Evolutionary conservation across 92 coral and sea anemone species (phyloP).

Genomic region (Diadumene lineata): DNA sequence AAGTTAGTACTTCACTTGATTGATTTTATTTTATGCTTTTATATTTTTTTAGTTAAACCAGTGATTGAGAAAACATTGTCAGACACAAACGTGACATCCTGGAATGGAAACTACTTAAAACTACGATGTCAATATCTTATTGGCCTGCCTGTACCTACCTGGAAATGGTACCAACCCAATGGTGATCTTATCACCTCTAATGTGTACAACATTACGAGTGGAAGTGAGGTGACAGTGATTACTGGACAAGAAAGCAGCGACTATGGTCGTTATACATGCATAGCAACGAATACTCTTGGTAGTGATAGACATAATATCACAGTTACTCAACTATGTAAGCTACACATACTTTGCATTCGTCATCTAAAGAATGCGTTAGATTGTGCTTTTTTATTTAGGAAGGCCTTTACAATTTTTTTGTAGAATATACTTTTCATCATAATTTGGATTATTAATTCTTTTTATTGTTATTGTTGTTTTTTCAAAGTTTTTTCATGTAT

Average conservation of each 20-base stretch:
- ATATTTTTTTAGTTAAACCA: not conserved
- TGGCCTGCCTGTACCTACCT: not conserved
- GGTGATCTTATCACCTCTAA: not conserved
- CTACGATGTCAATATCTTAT: not conserved
- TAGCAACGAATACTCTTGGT: constrained; percentile 3
- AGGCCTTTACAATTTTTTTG: too few relatives aligned
- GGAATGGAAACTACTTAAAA: not conserved
- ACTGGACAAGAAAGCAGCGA: not conserved
- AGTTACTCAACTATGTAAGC: constrained; percentile 14
- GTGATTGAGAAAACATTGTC: not conserved
- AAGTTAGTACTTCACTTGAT: too few relatives aligned
- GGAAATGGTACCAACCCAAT: not conserved
- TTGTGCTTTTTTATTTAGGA: not conserved
- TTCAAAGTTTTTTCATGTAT: too few relatives aligned
- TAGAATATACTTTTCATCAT: too few relatives aligned
- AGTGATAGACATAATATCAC: constrained; percentile 5
- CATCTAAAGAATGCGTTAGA: too few relatives aligned
- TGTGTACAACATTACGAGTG: not conserved
- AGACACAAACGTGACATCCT: not conserved
- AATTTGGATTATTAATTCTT: too few relatives aligned
- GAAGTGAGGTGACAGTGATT: constrained; percentile 1
- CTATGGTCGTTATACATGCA: constrained; percentile 18
- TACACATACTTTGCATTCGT: too few relatives aligned
- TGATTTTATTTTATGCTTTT: too few relatives aligned
- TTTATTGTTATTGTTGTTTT: too few relatives aligned